These are phyloP conservation scores for Sinosuthora webbiana DNA, from an alignment of 2,113 vertebrate genomes.

Conservation along the genomic window DNA sequence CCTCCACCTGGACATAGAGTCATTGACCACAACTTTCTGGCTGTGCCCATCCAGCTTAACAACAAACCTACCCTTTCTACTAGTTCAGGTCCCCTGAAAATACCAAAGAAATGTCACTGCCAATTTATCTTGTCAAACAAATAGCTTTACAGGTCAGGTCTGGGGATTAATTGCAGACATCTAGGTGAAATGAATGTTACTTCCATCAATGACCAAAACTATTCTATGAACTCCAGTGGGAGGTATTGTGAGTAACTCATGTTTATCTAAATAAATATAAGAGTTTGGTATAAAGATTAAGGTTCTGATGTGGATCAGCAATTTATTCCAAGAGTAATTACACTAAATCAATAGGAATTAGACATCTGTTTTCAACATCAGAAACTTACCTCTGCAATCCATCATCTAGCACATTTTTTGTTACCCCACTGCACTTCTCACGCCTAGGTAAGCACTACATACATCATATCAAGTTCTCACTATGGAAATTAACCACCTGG, in stretches of 20 bases:
- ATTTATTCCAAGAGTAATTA: not conserved
- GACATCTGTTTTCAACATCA: not conserved
- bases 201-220: not conserved
- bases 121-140: not conserved
- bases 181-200: not conserved
- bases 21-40: fast-evolving
- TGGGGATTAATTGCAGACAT: not conserved
- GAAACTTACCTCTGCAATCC: not conserved
- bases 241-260: not conserved
- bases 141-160: not conserved
- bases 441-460: not conserved
- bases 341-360: not conserved
- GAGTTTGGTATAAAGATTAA: not conserved
- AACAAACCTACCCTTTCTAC: not conserved
- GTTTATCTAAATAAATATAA: not conserved
- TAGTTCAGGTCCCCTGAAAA: not conserved
- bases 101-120: not conserved
- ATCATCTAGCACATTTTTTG: not conserved
- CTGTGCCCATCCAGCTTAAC: not conserved
- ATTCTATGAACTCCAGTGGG: not conserved
- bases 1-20: not conserved
- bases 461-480: not conserved
- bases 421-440: not conserved
- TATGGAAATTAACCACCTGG: not conserved
- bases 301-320: not conserved